Evolutionary conservation across 1,140 invertebrate genomes (phyloP), one percentile per base, ranked within the genome.

Genomic region (Ceratosolen fusciceps): DNA sequence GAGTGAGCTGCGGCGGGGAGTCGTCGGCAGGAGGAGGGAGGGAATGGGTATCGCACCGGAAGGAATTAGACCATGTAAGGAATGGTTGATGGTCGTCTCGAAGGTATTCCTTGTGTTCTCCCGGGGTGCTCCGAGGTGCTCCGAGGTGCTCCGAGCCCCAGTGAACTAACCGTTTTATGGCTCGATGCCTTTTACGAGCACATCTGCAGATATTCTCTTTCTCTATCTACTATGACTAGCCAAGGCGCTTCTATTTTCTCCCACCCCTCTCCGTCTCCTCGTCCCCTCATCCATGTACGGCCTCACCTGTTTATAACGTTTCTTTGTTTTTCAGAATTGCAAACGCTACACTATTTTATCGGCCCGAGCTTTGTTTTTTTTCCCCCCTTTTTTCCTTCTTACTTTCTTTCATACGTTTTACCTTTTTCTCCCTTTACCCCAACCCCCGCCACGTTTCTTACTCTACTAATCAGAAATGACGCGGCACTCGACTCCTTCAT

Each of bases 131-230:
- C n/a, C 5, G 10, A 56, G 19, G 54, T 29, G 12, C 31, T 19
- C 31, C 5, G 10, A 56, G 19, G 54, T 29, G 12, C 31, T 19
- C 31, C 3, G 37, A 37, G 77, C 47, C 34, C 37, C 52, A 65
- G 77, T 79, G 84, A 86, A 87, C 85, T 83, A 84, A 83, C 83
- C 83, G 83, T 86, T 87, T 87, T 87, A 87, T 86, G 86, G 85
- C 83, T 84, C 85, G 84, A 87, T 88, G 84, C 85, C 86, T 88
- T 88, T 88, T 87, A 88, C 87, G 86, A 88, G 86, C 83, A 79
- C 83, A 87, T 87, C 84, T 77, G 70, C 80, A 81, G 75, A 77
- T 81, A 81, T 81, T 83, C 72, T 77, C 65, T 62, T 37, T 68
- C 43, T 47, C 34, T 52, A 72, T 72, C 26, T 71, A 71, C 37